These are phyloP conservation scores for Gallinago nigripennis DNA, from an alignment of 2,797 vertebrate species.

Conservation along the genomic window DNA sequence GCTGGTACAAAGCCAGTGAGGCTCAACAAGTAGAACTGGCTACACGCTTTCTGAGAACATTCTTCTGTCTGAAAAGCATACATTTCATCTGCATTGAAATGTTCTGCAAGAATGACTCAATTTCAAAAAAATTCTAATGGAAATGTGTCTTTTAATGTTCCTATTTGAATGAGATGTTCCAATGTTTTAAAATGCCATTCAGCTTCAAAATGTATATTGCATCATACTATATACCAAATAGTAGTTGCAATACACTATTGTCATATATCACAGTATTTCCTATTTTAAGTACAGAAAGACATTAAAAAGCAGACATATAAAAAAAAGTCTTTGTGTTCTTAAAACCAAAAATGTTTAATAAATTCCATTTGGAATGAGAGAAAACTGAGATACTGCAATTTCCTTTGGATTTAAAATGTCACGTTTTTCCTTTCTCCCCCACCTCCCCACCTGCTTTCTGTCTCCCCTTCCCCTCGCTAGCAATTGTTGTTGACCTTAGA, in stretches of 20 bases:
- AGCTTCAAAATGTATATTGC: background rate
- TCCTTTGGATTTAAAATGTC: slow-evolving; percentile 27
- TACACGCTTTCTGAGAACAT: background rate
- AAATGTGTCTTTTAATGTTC: background rate
- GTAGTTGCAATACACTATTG: background rate
- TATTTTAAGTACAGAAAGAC: background rate
- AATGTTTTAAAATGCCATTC: slow-evolving; percentile 8
- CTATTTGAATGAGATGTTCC: background rate
- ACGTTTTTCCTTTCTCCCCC: background rate
- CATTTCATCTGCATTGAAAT: background rate
- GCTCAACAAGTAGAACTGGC: background rate
- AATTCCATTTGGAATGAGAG: background rate
- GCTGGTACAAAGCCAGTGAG: background rate
- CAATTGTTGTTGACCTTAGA: slow-evolving; percentile 15
- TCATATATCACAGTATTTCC: background rate
- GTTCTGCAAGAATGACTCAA: background rate
- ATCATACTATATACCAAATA: background rate
- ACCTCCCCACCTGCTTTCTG: background rate
- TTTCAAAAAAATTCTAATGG: background rate
- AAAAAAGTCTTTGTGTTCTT: background rate
- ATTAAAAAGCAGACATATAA: background rate
- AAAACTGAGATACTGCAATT: background rate
- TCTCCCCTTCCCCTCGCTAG: background rate
- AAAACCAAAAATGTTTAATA: background rate
- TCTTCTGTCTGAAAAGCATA: background rate